Base-by-base conservation (phyloP, 2,113 vertebrate genomes). In the Promerops cafer region DNA sequence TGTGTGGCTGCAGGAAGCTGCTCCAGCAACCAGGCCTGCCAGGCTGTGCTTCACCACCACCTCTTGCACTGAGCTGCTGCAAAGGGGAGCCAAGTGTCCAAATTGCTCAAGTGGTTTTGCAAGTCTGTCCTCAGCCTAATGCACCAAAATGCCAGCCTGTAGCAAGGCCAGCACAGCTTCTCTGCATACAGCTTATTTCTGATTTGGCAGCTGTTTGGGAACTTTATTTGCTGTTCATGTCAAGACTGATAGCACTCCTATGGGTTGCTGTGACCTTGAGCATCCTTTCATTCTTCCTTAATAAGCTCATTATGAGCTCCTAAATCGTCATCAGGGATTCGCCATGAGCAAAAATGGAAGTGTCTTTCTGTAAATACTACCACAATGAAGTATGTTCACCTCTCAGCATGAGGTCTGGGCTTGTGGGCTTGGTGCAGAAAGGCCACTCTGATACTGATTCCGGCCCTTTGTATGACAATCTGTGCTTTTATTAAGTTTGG, bases 271-370 rank as follows among this genome's bases (percentile, higher is more conserved):
- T 74, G 94, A 92, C 87, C 69, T 97, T 94, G 47, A n/a, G 33
- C 83, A 88, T 94, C 66, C 65, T 96, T 94, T 89, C 65, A 80
- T 90, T 91, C 64, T 96, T 96, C 53, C 49, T 93, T 68, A 63
- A 4, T 74, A 91, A 95, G 83, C 84, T 96, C 82, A 50, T 95
- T 93, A 81, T 13, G 65, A 75, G 68, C 63, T 91, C 27, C 56
- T 88, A 83, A 92, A 69, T 91, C 1, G 3, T 93, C 64, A 59
- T 84, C 16, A 10, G 17, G 90, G 54, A 76, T 87, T 97, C 97
- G 90, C 35, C 45, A 44, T 77, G 69, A 96, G 35, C 57, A 63
- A 37, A 52, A 65, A 84, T 69, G 49, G 35, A 95, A 53, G 33
- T 61, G 37, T 72, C 80, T 89, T 93, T 60, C 69, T 92, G 66